Conservation (phyloP, 2,113 vertebrate species). For the Todiramphus chloris region DNA sequence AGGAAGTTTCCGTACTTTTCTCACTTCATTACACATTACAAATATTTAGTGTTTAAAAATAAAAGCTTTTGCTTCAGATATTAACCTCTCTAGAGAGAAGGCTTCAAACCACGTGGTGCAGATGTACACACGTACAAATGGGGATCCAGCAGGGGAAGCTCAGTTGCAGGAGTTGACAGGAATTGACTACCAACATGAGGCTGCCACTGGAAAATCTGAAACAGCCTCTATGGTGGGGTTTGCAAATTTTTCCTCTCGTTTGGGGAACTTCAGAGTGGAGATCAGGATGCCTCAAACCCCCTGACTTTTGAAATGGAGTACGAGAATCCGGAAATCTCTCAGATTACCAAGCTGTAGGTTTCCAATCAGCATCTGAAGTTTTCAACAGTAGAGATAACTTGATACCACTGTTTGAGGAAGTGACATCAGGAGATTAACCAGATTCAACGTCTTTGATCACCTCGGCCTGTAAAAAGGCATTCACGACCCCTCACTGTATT, state of each 20-base stretch:
- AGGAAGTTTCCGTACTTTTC: neutral
- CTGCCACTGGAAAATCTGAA: neutral
- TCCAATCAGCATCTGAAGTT: neutral
- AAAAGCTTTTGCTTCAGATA: neutral
- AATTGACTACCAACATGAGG: neutral
- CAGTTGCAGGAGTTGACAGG: neutral
- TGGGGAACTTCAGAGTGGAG: neutral
- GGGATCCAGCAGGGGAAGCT: neutral
- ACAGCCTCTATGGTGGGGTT: neutral
- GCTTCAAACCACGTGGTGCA: neutral
- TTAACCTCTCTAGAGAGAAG: neutral
- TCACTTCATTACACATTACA: neutral
- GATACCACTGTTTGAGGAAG: neutral
- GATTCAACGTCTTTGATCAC: neutral
- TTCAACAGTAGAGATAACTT: neutral
- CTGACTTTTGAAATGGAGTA: neutral
- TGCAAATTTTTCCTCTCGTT: neutral
- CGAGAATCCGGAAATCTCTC: neutral
- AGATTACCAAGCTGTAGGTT: neutral
- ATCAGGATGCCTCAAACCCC: neutral
- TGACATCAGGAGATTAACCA: neutral
- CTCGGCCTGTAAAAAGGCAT: neutral
- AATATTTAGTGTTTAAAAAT: neutral
- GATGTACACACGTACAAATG: neutral
- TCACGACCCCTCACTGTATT: neutral